Percentiles rank a stretch among this genome's conserved stretches.
These are phyloP conservation scores for Actinia tenebrosa DNA, from an alignment of 64 coral and sea anemone genomes.

Conservation along the genomic window DNA sequence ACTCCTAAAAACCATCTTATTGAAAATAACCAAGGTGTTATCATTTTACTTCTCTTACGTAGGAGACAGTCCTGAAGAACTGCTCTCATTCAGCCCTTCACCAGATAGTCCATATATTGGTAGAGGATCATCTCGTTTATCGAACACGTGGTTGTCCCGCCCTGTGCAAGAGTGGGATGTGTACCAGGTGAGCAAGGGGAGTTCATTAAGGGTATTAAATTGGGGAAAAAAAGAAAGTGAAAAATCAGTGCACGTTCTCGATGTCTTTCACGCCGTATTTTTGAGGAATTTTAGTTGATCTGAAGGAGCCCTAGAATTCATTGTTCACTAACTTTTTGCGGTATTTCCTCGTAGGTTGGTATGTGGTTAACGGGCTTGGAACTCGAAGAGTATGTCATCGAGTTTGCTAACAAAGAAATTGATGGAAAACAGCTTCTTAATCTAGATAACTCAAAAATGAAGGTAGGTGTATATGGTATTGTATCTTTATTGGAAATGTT, in stretches of 20 bases:
- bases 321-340: neutral
- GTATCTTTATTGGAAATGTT: no score
- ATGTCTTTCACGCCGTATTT: no score
- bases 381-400: constrained; percentile 44
- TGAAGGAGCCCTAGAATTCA: no score
- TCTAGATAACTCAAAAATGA: constrained; percentile 60
- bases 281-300: no score
- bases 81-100: neutral
- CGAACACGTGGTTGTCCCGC: constrained; percentile 9
- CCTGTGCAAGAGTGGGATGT: constrained; percentile 28
- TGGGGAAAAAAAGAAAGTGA: no score
- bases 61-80: constrained; percentile 7
- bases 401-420: constrained; percentile 57
- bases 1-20: no score
- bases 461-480: constrained; percentile 25
- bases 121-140: constrained; percentile 11
- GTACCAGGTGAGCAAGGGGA: neutral
- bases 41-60: neutral
- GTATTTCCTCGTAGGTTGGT: constrained; percentile 27
- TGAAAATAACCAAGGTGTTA: no score
- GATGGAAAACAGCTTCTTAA: constrained; percentile 64
- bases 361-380: constrained; percentile 57
- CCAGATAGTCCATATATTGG: neutral
- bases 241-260: no score
- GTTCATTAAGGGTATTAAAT: no score